Base-by-base conservation (phyloP, 2,888 invertebrate genomes). In the Acrocera orbiculus region DNA sequence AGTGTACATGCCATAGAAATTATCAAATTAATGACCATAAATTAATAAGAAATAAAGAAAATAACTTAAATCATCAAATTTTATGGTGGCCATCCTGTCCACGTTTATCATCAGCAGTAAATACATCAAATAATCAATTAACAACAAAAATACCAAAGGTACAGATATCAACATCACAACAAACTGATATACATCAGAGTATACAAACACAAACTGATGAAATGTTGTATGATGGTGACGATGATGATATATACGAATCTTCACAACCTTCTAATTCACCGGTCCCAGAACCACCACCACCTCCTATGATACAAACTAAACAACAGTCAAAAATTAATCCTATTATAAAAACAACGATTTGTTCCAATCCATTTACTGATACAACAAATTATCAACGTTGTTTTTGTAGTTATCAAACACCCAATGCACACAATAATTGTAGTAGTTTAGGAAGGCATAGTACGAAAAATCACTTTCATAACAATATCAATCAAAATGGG, bases 1-100 rank as follows among this genome's bases (percentile, higher is more conserved):
- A 23, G 26, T 35, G 35, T 14, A 35, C 19, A 23, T 35, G 35
- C 16, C 29, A 25, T 15, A 7, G 10, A 11, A 4, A 15, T n/a
- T 24, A 29, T 11, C n/a, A 23, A n/a, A n/a, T n/a, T n/a, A n/a
- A n/a, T n/a, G n/a, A n/a, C n/a, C n/a, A n/a, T n/a, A n/a, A n/a
- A n/a, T n/a, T n/a, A n/a, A n/a, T n/a, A n/a, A n/a, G 29, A 9
- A 30, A 20, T 19, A 25, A 29, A 26, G 58, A 58, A 42, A 50
- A 53, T 29, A 55, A 54, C 44, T 55, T 57, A 46, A 51, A 56
- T 47, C 51, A 54, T 38, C 58, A 56, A 30, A 40, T 56, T 30
- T 51, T 55, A 42, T 58, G 58, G 58, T 58, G 58, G 58, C 53
- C 56, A 35, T 57, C 58, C 26, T 58, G 58, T 47, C 58, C 58